These are phyloP conservation scores for Tringa solitaria DNA, from an alignment of 2,113 vertebrate genomes.

Conservation along the genomic window DNA sequence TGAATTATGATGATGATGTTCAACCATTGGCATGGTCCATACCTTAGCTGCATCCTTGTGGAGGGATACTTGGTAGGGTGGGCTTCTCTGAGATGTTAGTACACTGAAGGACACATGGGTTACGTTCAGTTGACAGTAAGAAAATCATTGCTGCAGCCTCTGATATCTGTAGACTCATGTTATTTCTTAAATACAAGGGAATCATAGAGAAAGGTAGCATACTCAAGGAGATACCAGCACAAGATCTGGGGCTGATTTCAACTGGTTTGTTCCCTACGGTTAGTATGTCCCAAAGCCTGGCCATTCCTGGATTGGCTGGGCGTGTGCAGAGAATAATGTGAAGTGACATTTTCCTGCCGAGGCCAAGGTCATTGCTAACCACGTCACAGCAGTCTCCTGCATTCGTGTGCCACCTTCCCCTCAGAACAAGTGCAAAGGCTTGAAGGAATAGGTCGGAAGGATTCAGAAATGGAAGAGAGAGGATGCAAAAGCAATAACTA, in stretches of 20 bases:
- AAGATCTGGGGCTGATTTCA: neutral
- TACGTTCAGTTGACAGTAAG: neutral
- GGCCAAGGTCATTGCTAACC: neutral
- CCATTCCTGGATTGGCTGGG: neutral
- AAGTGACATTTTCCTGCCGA: neutral
- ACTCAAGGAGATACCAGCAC: neutral
- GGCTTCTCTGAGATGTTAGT: neutral
- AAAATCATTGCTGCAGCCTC: neutral
- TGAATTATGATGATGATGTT: neutral
- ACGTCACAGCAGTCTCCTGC: neutral
- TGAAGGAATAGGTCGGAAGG: neutral
- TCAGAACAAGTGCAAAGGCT: neutral
- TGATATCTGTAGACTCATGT: rapidly evolving
- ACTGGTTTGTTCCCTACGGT: neutral
- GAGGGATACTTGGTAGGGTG: neutral
- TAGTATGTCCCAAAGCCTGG: neutral
- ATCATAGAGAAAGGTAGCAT: neutral
- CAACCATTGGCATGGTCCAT: neutral
- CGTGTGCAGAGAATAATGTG: rapidly evolving
- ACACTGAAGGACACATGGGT: neutral
- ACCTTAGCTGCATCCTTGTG: neutral
- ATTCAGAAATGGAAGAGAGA: neutral
- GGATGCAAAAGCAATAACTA: neutral
- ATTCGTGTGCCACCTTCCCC: neutral
- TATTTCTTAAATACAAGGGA: neutral